Base-by-base conservation (phyloP, 2,888 invertebrate species). In the Andrena chrysosceles region DNA sequence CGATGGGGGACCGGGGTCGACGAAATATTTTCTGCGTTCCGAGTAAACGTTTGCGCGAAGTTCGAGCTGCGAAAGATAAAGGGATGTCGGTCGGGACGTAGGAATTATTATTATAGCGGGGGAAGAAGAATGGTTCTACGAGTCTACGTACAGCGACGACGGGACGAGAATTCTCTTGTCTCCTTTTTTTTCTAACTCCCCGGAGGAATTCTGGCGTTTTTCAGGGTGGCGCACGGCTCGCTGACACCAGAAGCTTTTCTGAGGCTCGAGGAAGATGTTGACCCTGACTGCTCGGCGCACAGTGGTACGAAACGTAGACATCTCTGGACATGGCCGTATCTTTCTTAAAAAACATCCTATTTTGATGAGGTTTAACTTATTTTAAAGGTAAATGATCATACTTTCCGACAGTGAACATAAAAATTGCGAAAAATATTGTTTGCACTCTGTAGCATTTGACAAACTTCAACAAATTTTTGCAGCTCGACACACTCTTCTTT, bases 281-380 rank as follows among this genome's bases (percentile, higher is more conserved):
- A 77, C 84, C 80, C 84, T 82, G 86, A 67, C 52, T 64, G 59
- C 23, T 35, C 23, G 54, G n/a, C n/a, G n/a, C n/a, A n/a, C n/a
- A n/a, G n/a, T n/a, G n/a, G n/a, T n/a, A n/a, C n/a, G n/a, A n/a
- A n/a, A n/a, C n/a, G n/a, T n/a, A n/a, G n/a, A n/a, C n/a, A n/a
- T n/a, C n/a, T n/a, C n/a, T n/a, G n/a, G n/a, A n/a, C n/a, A n/a
- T n/a, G n/a, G n/a, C n/a, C n/a, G n/a, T n/a, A n/a, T n/a, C n/a
- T n/a, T n/a, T n/a, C n/a, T n/a, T n/a, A n/a, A n/a, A n/a, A n/a
- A n/a, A n/a, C n/a, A n/a, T n/a, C n/a, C n/a, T n/a, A n/a, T n/a
- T n/a, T n/a, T n/a, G n/a, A n/a, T n/a, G n/a, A n/a, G n/a, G n/a
- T n/a, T n/a, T n/a, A n/a, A n/a, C n/a, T n/a, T n/a, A n/a, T n/a